A percentile compares a stretch with the other conserved stretches of the same genome.
These are phyloP conservation scores for Myotis planiceps DNA, from an alignment of 2,797 vertebrate genomes.

Conservation along the genomic window DNA sequence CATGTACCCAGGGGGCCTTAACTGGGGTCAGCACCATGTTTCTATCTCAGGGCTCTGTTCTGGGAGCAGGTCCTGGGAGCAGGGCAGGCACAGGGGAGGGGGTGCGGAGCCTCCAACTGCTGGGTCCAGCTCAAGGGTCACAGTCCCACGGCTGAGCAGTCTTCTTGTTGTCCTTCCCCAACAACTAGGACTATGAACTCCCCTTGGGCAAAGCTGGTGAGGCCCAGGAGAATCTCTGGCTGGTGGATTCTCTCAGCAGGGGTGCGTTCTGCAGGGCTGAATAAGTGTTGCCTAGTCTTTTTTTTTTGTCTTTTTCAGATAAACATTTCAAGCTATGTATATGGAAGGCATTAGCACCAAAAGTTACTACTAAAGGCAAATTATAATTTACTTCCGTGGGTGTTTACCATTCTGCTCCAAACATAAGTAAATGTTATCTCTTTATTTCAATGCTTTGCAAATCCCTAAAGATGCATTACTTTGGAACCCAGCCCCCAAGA, in stretches of 20 bases:
- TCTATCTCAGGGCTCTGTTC: not conserved
- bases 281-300: not conserved
- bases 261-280: not conserved
- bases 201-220: not conserved
- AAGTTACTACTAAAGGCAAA: conserved; percentile 55
- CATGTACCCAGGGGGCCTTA: not conserved
- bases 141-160: no score
- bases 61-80: not conserved
- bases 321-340: conserved; percentile 11
- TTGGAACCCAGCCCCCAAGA: not conserved
- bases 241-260: not conserved
- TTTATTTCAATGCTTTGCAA: conserved; percentile 47
- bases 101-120: not conserved
- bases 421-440: conserved; percentile 28
- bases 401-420: conserved; percentile 45
- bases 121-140: not conserved
- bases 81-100: not conserved
- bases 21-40: not conserved
- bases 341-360: conserved; percentile 13
- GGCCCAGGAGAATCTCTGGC: not conserved
- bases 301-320: conserved; percentile 27
- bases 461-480: conserved; percentile 19
- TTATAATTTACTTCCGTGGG: conserved; percentile 53
- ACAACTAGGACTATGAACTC: not conserved
- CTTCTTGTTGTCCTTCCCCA: not conserved